phyloP scores from a whole-genome alignment of 2,797 vertebrate genomes.

The Microctenopoma lineatum region DNA sequence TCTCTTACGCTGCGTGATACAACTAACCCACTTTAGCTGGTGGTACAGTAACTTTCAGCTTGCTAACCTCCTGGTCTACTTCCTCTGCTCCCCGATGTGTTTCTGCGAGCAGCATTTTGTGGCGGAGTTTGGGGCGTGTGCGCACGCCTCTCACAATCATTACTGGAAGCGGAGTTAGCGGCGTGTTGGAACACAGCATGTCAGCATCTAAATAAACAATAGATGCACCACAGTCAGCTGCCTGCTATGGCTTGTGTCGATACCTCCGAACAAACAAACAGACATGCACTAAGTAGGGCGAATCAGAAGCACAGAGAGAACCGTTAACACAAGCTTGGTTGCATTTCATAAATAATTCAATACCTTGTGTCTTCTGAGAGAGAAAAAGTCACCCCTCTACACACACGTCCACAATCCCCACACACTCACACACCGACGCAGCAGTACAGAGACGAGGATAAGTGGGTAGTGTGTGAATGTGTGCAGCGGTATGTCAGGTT shows the following conservation, averaged over 20 bases:
- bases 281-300: constrained; percentile 18
- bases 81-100: constrained; percentile 44
- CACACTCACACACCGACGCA: constrained; percentile 13
- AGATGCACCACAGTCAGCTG: constrained; percentile 7
- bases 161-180: constrained; percentile 33
- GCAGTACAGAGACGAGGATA: constrained; percentile 35
- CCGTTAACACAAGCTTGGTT: constrained; percentile 54
- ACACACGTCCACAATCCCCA: not conserved
- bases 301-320: constrained; percentile 51
- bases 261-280: constrained; percentile 52
- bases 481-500: constrained; percentile 59
- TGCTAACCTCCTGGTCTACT: constrained; percentile 72
- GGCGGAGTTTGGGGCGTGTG: constrained; percentile 17
- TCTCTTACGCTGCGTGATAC: constrained; percentile 5
- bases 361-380: constrained; percentile 49
- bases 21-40: not conserved
- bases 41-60: constrained; percentile 18
- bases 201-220: constrained; percentile 52
- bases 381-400: constrained; percentile 21
- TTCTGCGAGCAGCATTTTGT: constrained; percentile 49
- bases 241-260: constrained; percentile 31
- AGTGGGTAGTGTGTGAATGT: constrained; percentile 50
- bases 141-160: constrained; percentile 38
- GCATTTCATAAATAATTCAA: constrained; percentile 73
- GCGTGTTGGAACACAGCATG: constrained; percentile 5